Evolutionary conservation across 2,888 invertebrate genomes (phyloP).

Genomic region (Poecilus cupreus): DNA sequence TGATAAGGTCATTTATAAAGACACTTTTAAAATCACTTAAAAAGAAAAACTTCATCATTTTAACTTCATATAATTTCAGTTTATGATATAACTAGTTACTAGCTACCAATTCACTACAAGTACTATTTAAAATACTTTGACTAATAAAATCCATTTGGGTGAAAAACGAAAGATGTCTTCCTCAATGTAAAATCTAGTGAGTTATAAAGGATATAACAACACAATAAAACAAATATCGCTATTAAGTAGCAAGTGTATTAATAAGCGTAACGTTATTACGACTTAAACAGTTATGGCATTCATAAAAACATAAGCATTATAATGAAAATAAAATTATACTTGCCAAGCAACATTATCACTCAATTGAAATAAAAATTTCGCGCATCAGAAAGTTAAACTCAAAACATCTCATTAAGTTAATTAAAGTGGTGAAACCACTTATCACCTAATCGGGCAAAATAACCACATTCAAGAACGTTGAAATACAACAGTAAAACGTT

Average conservation of each 20-base stretch:
- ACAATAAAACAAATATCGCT: constrained; percentile 22
- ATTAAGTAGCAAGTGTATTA: not conserved
- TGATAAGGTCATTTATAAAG: no score
- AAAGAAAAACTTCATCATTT: no score
- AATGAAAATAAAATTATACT: not conserved
- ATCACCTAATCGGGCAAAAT: not conserved
- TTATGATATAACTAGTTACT: no score
- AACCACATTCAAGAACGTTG: constrained; percentile 10
- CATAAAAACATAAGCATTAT: constrained; percentile 1
- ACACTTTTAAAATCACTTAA: no score
- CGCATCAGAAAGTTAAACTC: not conserved
- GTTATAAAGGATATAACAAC: not conserved
- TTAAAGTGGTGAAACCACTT: not conserved
- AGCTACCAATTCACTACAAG: no score
- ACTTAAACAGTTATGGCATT: constrained; percentile 3
- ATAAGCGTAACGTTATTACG: constrained; percentile 3
- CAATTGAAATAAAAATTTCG: constrained; percentile 23
- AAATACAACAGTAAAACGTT: constrained; percentile 24
- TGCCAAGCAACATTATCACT: not conserved
- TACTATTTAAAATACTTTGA: no score
- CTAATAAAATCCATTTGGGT: no score
- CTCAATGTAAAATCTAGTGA: not conserved
- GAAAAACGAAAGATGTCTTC: not conserved
- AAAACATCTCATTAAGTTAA: constrained; percentile 8
- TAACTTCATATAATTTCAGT: no score